Conservation (phyloP, 2,797 vertebrate species). For the Gila robusta region DNA sequence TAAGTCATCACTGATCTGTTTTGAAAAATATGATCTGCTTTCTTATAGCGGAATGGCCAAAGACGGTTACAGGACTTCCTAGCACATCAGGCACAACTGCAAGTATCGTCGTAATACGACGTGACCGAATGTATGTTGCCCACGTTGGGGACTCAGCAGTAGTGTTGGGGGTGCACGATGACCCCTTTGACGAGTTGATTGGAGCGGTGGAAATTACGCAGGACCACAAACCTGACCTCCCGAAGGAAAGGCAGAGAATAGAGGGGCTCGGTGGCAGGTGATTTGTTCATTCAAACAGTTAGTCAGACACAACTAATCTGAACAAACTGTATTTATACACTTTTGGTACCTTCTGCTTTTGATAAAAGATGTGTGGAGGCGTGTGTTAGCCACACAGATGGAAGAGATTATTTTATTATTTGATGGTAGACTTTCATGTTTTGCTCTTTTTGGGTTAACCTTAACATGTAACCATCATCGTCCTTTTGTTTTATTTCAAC, state of each 20-base stretch:
- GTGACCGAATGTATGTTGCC: slow-evolving; percentile 93
- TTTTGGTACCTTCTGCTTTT: neutral
- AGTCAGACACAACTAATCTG: neutral
- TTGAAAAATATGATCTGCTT: neutral
- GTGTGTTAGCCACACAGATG: neutral
- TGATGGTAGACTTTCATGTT: neutral
- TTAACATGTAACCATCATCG: neutral
- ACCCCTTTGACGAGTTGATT: slow-evolving; percentile 85
- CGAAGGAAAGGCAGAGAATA: slow-evolving; percentile 92
- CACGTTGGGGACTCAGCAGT: slow-evolving; percentile 95
- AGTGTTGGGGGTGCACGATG: slow-evolving; percentile 92
- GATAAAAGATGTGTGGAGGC: neutral
- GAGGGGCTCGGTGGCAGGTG: slow-evolving; percentile 97
- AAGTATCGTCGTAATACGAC: slow-evolving; percentile 91
- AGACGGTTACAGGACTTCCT: slow-evolving; percentile 93
- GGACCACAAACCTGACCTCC: slow-evolving; percentile 96
- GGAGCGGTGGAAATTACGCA: slow-evolving; percentile 94
- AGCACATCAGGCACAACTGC: slow-evolving; percentile 97
- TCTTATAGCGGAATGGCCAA: slow-evolving; percentile 92
- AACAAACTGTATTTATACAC: neutral
- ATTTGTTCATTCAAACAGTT: slow-evolving; percentile 33
- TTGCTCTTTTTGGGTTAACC: neutral
- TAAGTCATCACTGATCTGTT: neutral
- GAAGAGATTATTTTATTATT: neutral
- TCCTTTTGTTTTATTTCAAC: slow-evolving; percentile 17